Evolutionary conservation across 1,140 invertebrate species (phyloP).

Genomic region (Pseudobourletiella spinata): DNA sequence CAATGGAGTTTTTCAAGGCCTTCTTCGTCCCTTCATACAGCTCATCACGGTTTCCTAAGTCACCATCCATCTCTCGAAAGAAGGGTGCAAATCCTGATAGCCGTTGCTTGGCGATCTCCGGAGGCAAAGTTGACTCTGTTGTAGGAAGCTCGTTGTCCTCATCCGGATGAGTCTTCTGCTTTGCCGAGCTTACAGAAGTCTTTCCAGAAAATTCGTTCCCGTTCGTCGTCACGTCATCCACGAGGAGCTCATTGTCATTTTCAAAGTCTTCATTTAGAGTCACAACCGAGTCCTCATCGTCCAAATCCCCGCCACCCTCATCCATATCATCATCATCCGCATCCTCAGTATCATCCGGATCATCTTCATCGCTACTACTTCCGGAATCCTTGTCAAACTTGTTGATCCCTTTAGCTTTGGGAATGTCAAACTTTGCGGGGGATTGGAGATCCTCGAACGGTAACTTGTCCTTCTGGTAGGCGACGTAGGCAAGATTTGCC

Average conservation of each 20-base stretch:
- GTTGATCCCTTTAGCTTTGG: slow-evolving; percentile 19
- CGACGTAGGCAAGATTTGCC: slow-evolving; percentile 54
- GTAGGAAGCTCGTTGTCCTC: no score
- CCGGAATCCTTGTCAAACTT: slow-evolving; percentile 26
- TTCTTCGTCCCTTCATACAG: not conserved
- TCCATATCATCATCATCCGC: slow-evolving; percentile 26
- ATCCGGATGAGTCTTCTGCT: no score
- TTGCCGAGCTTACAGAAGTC: no score
- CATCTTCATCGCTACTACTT: slow-evolving; percentile 34
- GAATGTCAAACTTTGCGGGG: slow-evolving; percentile 47
- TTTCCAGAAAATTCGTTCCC: no score
- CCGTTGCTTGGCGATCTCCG: slow-evolving; percentile 6
- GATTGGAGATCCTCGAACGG: slow-evolving; percentile 47
- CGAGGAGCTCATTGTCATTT: not conserved
- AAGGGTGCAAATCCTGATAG: slow-evolving; percentile 22
- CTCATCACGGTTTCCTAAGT: slow-evolving; percentile 6
- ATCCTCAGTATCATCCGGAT: slow-evolving; percentile 22
- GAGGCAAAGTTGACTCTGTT: not conserved
- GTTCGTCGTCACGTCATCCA: no score
- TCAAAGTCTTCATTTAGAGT: not conserved
- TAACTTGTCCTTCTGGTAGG: slow-evolving; percentile 53
- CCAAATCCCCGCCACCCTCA: not conserved
- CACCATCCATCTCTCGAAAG: slow-evolving; percentile 22
- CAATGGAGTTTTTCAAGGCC: slow-evolving; percentile 13
- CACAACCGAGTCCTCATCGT: not conserved